Evolutionary conservation across 2,888 invertebrate species (phyloP), one percentile per base, ranked within the genome.

Genomic region (Apamea crenata): DNA sequence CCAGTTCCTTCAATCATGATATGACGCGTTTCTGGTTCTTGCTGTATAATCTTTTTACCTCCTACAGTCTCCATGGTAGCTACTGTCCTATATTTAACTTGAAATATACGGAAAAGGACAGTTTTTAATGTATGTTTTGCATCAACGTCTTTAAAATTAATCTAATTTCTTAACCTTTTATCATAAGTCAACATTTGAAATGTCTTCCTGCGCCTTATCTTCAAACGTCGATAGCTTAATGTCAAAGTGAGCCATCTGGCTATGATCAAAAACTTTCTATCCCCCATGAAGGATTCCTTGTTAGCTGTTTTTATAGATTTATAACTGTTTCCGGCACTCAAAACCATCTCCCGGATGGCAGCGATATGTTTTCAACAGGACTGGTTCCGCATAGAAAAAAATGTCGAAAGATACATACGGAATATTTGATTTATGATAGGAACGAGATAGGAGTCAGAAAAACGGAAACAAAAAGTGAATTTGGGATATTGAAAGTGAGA

Each of bases 241-340:
- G 87, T 85, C 84, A 84, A 84, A 78, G 70, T 53, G 72, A 74
- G 87, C 86, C 89, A 88, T 90, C 87, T 82, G 83, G 84, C 69
- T 80, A 65, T 81, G 74, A 84, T 87, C 85, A 84, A 77, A 87
- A 85, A 86, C 81, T 88, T 88, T 87, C 84, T 83, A 86, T 82
- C 74, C 77, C 79, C 74, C 83, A 88, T 91, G 88, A 92, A 91
- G 72, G 88, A 84, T 82, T 84, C 88, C 90, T 92, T 92, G 92
- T 91, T 87, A 86, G 76, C 78, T 90, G 91, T 93, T 94, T 94
- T 94, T 93, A 92, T 92, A 91, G 92, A 92, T 92, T 91, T 90
- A 90, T 89, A 88, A 90, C 90, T 88, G 93, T 94, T 94, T 96
- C 96, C 96, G 95, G 94, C 90, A 85, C 91, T 94, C 89, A 86